Evolutionary conservation across 2,113 vertebrate genomes (phyloP).

Genomic region (Rhinoderma darwinii): DNA sequence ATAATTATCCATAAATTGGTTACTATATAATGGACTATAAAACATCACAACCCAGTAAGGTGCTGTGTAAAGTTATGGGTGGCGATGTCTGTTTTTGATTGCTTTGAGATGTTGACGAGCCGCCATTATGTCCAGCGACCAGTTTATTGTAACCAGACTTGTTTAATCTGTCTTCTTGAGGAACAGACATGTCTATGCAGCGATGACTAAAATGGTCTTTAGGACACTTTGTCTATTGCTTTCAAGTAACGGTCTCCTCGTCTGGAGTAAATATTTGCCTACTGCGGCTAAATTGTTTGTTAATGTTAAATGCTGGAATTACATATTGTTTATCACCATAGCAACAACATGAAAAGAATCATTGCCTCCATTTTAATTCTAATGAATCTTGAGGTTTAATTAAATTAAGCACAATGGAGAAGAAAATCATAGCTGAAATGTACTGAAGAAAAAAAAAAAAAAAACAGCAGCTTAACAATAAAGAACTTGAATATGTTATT

Average conservation of each 20-base stretch:
- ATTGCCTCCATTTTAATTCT: constrained; percentile 46
- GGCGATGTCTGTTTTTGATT: constrained; percentile 30
- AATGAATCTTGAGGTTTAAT: constrained; percentile 44
- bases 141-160: constrained; percentile 44
- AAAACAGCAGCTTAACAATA: not conserved
- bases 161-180: constrained; percentile 47
- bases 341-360: constrained; percentile 55
- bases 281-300: constrained; percentile 57
- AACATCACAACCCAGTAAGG: not conserved
- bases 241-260: constrained; percentile 54
- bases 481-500: not conserved
- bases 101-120: constrained; percentile 1
- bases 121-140: constrained; percentile 21
- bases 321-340: constrained; percentile 56
- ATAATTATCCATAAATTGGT: not conserved
- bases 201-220: constrained; percentile 52
- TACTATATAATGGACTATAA: not conserved
- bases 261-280: constrained; percentile 59
- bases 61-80: constrained; percentile 5
- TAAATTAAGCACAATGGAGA: constrained; percentile 38
- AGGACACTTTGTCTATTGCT: constrained; percentile 56
- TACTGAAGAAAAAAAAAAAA: not conserved
- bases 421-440: constrained; percentile 28
- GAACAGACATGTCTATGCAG: constrained; percentile 36
- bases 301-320: constrained; percentile 54